These are phyloP conservation scores for Gadopsis marmoratus DNA, from an alignment of 2,797 vertebrate genomes.

Conservation along the genomic window DNA sequence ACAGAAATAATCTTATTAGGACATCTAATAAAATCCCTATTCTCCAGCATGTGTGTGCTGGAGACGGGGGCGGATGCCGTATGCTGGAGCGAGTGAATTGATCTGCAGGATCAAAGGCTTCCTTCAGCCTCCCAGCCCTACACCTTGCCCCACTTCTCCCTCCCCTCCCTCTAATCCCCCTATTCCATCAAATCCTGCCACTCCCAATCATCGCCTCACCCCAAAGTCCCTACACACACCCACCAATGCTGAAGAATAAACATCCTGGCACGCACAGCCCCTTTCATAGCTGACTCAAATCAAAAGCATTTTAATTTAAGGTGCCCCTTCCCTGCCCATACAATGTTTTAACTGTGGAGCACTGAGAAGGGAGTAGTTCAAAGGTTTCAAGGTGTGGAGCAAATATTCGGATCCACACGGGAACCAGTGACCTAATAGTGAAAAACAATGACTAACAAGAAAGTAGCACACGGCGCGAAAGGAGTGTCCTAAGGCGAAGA, in stretches of 20 bases:
- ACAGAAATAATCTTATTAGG: not conserved
- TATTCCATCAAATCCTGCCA: slow-evolving; percentile 58
- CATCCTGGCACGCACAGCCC: slow-evolving; percentile 30
- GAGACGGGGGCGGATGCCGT: not conserved
- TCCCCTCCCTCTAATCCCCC: slow-evolving; percentile 45
- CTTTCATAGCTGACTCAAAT: slow-evolving; percentile 52
- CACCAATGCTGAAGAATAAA: slow-evolving; percentile 50
- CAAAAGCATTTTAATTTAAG: slow-evolving; percentile 53
- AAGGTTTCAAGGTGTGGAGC: slow-evolving; percentile 39
- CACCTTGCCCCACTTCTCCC: slow-evolving; percentile 44
- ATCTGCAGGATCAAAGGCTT: slow-evolving; percentile 36
- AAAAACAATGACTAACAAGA: slow-evolving; percentile 5
- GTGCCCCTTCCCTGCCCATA: slow-evolving; percentile 11
- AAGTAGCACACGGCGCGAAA: slow-evolving; percentile 9
- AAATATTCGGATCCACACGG: slow-evolving; percentile 12
- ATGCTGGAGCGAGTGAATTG: not conserved
- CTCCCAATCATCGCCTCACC: slow-evolving; percentile 45
- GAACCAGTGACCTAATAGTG: not conserved
- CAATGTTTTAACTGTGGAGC: slow-evolving; percentile 16
- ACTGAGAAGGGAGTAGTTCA: not conserved
- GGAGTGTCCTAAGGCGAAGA: slow-evolving; percentile 2
- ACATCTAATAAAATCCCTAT: not conserved
- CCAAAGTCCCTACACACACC: slow-evolving; percentile 56
- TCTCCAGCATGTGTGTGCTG: not conserved
- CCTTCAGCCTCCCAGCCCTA: slow-evolving; percentile 26